A percentile compares a stretch with the other conserved stretches of the same genome.
Evolutionary conservation across 2,888 invertebrate species (phyloP).

Genomic region (Proisotoma minuta): DNA sequence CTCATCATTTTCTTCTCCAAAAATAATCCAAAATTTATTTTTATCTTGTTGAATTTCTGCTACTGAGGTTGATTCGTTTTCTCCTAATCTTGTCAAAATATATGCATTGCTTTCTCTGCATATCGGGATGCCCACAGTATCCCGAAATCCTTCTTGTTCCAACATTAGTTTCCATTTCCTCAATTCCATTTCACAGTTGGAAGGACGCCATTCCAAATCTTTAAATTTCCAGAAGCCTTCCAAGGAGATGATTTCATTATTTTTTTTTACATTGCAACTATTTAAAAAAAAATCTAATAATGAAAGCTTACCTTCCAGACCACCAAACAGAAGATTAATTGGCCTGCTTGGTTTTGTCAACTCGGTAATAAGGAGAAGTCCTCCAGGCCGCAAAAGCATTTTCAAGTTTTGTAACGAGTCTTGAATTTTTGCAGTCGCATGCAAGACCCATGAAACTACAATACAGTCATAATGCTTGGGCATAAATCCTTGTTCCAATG

Average conservation of each 20-base stretch:
- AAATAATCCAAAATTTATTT: conserved; percentile 13
- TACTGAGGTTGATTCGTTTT: neutral
- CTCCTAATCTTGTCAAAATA: conserved; percentile 15
- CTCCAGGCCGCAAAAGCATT: conserved; percentile 6
- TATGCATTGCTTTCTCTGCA: conserved; percentile 12
- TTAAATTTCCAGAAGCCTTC: conserved; percentile 31
- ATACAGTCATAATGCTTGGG: conserved; percentile 18
- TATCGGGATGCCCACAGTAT: conserved; percentile 8
- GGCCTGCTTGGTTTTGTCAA: neutral
- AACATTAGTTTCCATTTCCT: conserved; percentile 9
- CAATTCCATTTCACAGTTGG: conserved; percentile 1
- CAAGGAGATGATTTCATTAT: too few relatives aligned
- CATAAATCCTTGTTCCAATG: conserved; percentile 22
- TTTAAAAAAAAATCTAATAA: too few relatives aligned
- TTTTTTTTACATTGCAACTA: too few relatives aligned
- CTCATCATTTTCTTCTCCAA: neutral
- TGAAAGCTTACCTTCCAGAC: conserved; percentile 15
- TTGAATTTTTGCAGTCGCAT: conserved; percentile 18
- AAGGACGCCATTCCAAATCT: conserved; percentile 8
- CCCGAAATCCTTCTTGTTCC: neutral
- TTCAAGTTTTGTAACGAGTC: conserved; percentile 6
- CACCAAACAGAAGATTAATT: conserved; percentile 18
- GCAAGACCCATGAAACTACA: conserved; percentile 20
- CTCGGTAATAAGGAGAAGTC: conserved; percentile 13
- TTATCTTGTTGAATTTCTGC: neutral